phyloP scores from a whole-genome alignment of 2,888 invertebrate species.

The Marronus borbonicus region DNA sequence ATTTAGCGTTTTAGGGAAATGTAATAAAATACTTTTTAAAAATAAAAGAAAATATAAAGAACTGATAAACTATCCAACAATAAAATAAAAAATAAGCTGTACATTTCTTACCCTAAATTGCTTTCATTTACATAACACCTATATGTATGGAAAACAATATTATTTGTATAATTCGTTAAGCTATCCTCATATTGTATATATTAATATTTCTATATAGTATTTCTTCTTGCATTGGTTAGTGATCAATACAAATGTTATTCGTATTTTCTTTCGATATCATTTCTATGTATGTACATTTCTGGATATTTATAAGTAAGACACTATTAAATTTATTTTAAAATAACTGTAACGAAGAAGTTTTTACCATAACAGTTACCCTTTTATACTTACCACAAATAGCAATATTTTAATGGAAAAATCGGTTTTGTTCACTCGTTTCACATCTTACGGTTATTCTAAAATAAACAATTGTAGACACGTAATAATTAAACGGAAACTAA shows the following conservation, averaged over 20 bases:
- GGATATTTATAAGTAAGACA: background rate
- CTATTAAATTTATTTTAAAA: constrained; percentile 8
- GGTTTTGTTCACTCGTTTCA: constrained; percentile 1
- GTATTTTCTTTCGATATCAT: background rate
- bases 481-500: background rate
- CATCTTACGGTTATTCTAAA: background rate
- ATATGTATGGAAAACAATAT: background rate
- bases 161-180: background rate
- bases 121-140: constrained; percentile 4
- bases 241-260: background rate
- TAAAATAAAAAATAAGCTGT: constrained; percentile 29
- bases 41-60: constrained; percentile 21
- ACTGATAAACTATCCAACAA: constrained; percentile 25
- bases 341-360: constrained; percentile 6
- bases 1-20: background rate
- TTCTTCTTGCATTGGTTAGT: constrained; percentile 9
- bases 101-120: constrained; percentile 13
- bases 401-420: background rate
- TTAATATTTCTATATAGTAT: background rate
- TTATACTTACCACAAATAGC: background rate
- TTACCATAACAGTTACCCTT: constrained; percentile 2
- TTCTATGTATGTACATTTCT: constrained; percentile 6
- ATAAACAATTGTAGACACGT: constrained; percentile 1
- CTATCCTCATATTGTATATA: background rate
- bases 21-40: constrained; percentile 8